A percentile compares a stretch with the other conserved stretches of the same genome.
Conservation (phyloP, 2,888 invertebrate genomes). For the Rotaria socialis region DNA sequence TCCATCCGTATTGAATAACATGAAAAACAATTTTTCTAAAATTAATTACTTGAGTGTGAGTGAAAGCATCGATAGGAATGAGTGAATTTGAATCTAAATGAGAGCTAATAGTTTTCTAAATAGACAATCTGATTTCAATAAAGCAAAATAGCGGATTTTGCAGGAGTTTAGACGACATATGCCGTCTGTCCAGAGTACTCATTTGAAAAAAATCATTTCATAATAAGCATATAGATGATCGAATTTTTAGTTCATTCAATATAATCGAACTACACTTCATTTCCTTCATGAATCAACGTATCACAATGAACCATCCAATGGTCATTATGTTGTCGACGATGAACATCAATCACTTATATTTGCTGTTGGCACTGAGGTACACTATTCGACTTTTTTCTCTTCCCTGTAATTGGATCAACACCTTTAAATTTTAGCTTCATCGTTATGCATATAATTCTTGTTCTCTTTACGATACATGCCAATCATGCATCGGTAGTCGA, state of each 20-base stretch:
- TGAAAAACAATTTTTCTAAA: too few species aligned
- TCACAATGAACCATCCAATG: not conserved
- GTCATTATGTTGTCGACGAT: not conserved
- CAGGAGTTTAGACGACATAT: too few species aligned
- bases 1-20: too few species aligned
- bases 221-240: not conserved
- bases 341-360: not conserved
- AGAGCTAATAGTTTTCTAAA: too few species aligned
- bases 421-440: not conserved
- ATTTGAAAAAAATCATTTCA: too few species aligned
- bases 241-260: not conserved
- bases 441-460: slow-evolving; percentile 26
- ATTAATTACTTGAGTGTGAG: too few species aligned
- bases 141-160: too few species aligned
- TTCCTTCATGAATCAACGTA: not conserved
- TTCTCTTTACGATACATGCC: slow-evolving; percentile 27
- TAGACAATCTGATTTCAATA: too few species aligned
- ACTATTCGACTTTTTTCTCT: not conserved
- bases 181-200: too few species aligned
- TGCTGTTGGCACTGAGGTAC: slow-evolving; percentile 11
- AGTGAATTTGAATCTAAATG: too few species aligned
- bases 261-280: not conserved
- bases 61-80: too few species aligned
- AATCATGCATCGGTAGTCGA: slow-evolving; percentile 14
- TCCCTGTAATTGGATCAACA: not conserved